phyloP scores from a whole-genome alignment of 2,797 vertebrate genomes.

The Xenopus petersii region DNA sequence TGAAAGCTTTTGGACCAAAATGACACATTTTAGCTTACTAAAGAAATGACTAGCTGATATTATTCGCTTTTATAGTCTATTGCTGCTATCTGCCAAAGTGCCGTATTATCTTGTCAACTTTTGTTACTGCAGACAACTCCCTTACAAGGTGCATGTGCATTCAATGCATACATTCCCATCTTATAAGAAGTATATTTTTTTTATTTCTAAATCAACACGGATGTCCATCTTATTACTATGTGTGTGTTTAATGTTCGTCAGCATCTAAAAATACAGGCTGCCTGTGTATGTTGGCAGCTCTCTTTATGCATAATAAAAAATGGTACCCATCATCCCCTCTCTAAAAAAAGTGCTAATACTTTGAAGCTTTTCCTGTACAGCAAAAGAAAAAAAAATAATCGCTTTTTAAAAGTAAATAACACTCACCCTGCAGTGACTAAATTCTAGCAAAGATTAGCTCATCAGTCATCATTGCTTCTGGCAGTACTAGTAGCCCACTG shows the following conservation, averaged over 20 bases:
- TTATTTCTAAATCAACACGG: not conserved
- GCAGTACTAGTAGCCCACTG: not conserved
- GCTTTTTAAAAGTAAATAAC: not conserved
- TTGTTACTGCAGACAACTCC: conserved; percentile 35
- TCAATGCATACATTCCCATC: conserved; percentile 6
- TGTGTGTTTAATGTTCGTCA: conserved; percentile 37
- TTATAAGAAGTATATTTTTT: conserved; percentile 12
- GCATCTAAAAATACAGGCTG: not conserved
- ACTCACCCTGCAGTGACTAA: not conserved
- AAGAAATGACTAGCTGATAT: conserved; percentile 23
- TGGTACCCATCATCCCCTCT: not conserved
- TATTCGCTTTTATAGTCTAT: conserved; percentile 42
- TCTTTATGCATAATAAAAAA: conserved; percentile 5
- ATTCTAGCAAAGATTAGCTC: not conserved
- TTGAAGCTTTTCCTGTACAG: too few relatives aligned
- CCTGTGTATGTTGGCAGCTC: not conserved
- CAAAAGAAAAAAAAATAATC: too few relatives aligned
- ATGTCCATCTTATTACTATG: conserved; percentile 24
- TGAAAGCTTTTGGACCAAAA: conserved; percentile 44
- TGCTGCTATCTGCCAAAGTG: conserved; percentile 45
- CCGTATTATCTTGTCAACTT: conserved; percentile 45
- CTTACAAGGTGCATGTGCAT: conserved; percentile 25
- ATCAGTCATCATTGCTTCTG: conserved; percentile 4
- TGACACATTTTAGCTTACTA: conserved; percentile 41
- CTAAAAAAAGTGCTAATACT: too few relatives aligned